These are phyloP conservation scores for Drosophila pandora DNA, from an alignment of 1,140 invertebrate genomes.

Conservation along the genomic window DNA sequence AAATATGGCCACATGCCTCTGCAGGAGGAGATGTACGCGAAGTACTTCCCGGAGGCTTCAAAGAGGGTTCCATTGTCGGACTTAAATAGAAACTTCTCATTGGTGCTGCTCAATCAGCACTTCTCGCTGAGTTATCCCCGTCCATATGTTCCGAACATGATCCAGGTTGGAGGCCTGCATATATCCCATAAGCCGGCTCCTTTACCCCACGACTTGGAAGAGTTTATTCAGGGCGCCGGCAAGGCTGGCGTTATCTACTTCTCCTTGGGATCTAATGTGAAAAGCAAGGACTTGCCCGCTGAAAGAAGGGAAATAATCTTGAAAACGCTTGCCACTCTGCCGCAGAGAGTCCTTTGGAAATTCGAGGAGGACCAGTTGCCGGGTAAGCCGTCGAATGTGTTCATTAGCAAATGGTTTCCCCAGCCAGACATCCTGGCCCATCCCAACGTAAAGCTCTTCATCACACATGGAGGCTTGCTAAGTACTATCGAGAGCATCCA, in stretches of 20 bases:
- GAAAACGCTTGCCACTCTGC: slow-evolving; percentile 85
- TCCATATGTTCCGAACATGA: slow-evolving; percentile 85
- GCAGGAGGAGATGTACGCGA: slow-evolving; percentile 70
- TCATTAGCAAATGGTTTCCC: slow-evolving; percentile 88
- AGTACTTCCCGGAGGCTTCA: slow-evolving; percentile 83
- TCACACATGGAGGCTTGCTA: slow-evolving; percentile 90
- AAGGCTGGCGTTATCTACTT: slow-evolving; percentile 86
- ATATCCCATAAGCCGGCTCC: slow-evolving; percentile 75
- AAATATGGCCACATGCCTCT: slow-evolving; percentile 39
- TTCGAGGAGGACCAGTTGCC: slow-evolving; percentile 86
- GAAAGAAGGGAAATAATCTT: slow-evolving; percentile 85
- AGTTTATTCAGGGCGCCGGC: slow-evolving; percentile 85
- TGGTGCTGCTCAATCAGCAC: slow-evolving; percentile 86
- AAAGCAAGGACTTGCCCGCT: slow-evolving; percentile 84
- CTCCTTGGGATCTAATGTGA: slow-evolving; percentile 87
- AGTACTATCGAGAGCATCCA: slow-evolving; percentile 89
- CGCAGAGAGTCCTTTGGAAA: slow-evolving; percentile 88
- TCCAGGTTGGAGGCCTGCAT: slow-evolving; percentile 87
- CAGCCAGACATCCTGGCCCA: slow-evolving; percentile 88
- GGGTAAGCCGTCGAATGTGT: slow-evolving; percentile 86
- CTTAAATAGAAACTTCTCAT: slow-evolving; percentile 83
- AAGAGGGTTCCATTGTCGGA: slow-evolving; percentile 61
- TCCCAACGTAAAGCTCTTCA: slow-evolving; percentile 88
- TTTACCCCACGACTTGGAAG: slow-evolving; percentile 84
- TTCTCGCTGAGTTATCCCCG: slow-evolving; percentile 84